These are phyloP conservation scores for Sebastiscus tertius DNA, from an alignment of 2,797 vertebrate species.

Conservation along the genomic window DNA sequence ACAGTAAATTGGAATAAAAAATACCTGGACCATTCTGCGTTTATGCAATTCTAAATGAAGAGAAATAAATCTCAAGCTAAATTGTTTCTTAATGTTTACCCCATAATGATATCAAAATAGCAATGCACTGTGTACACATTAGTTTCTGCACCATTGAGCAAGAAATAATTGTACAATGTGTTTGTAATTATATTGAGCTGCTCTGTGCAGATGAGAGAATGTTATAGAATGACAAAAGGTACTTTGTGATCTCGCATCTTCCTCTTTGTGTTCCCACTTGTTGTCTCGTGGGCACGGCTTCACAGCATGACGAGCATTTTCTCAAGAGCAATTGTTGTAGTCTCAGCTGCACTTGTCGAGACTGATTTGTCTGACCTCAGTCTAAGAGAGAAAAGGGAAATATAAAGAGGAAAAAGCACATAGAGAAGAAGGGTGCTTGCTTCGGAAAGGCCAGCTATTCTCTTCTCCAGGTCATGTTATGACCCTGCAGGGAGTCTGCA, in stretches of 20 bases:
- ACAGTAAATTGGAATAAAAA: neutral
- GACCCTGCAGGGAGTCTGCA: slow-evolving; percentile 1
- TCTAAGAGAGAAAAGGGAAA: neutral
- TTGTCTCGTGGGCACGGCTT: slow-evolving; percentile 7
- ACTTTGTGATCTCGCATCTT: neutral
- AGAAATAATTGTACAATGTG: neutral
- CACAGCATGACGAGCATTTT: slow-evolving; percentile 34
- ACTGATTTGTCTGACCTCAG: slow-evolving; percentile 35
- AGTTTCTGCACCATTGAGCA: slow-evolving; percentile 4
- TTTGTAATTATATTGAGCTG: neutral
- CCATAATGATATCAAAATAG: neutral
- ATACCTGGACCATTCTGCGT: neutral
- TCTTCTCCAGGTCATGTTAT: slow-evolving; percentile 2
- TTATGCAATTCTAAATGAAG: neutral
- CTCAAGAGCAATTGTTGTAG: slow-evolving; percentile 25
- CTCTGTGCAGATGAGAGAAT: neutral
- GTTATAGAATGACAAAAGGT: neutral
- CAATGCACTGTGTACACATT: neutral
- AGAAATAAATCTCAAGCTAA: neutral
- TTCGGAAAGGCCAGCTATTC: neutral
- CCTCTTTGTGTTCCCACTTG: neutral
- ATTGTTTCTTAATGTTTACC: neutral
- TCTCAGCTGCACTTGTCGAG: slow-evolving; percentile 20
- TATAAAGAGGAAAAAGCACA: neutral
- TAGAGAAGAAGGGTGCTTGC: neutral